phyloP scores from a whole-genome alignment of 2,888 invertebrate genomes.

The Brenthis daphne region DNA sequence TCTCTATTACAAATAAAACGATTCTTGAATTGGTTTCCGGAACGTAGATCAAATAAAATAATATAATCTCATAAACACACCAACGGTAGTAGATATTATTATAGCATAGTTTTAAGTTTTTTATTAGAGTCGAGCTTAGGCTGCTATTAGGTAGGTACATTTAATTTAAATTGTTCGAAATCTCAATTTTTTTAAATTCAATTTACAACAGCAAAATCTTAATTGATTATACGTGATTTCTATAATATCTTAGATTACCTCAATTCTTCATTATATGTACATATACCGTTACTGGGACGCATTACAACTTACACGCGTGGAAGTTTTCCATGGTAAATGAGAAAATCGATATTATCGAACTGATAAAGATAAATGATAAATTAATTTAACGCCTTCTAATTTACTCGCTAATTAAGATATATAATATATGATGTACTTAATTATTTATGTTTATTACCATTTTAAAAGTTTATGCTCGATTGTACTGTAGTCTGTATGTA shows the following conservation, averaged over 20 bases:
- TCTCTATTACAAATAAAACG: no score
- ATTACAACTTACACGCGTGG: slow-evolving; percentile 6
- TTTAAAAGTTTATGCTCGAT: slow-evolving; percentile 17
- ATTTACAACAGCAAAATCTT: no score
- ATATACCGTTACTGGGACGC: not conserved
- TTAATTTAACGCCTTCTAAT: not conserved
- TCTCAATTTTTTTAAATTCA: no score
- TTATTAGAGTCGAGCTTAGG: no score
- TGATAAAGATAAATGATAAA: not conserved
- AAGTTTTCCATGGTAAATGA: slow-evolving; percentile 13
- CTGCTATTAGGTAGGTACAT: no score
- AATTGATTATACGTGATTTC: not conserved
- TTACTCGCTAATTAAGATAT: not conserved
- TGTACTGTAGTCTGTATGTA: slow-evolving; percentile 27
- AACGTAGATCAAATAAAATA: no score
- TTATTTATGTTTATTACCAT: slow-evolving; percentile 1
- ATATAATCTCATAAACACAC: no score
- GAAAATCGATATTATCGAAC: slow-evolving; percentile 15
- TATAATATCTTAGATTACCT: not conserved
- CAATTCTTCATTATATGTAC: not conserved
- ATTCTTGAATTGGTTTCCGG: no score
- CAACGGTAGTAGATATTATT: no score
- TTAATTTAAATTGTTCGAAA: no score
- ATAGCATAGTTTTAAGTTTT: no score
- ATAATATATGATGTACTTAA: not conserved